Evolutionary conservation across 2,888 invertebrate genomes (phyloP).

Genomic region (Cheilosia urbana): DNA sequence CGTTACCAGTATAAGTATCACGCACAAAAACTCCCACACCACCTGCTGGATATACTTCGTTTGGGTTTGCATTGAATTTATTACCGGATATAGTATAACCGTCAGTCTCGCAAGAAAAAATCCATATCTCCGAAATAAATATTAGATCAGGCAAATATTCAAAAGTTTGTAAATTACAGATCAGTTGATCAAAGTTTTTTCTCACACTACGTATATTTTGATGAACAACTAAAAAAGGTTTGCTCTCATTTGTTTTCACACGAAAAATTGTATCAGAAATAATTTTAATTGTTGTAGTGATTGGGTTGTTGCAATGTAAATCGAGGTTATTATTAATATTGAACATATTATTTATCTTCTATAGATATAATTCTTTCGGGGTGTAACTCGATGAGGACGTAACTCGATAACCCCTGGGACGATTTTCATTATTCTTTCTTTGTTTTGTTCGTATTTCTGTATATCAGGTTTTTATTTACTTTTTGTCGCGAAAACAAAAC

Average conservation of each 20-base stretch:
- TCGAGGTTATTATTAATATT: not conserved
- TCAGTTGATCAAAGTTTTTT: conserved; percentile 8
- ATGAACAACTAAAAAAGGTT: conserved; percentile 12
- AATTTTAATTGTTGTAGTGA: not conserved
- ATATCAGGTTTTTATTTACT: too few relatives aligned
- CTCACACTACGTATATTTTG: conserved; percentile 26
- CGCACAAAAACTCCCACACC: conserved; percentile 21
- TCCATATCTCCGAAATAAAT: conserved; percentile 10
- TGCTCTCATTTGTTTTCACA: not conserved
- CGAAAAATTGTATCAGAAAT: not conserved
- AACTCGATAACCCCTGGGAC: too few relatives aligned
- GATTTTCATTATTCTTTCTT: too few relatives aligned
- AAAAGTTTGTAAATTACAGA: conserved; percentile 6
- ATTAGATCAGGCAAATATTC: conserved; percentile 14
- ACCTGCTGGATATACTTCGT: conserved; percentile 13
- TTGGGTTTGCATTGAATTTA: conserved; percentile 2
- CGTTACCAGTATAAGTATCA: not conserved
- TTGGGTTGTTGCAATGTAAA: not conserved
- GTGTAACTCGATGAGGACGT: too few relatives aligned
- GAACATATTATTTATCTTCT: not conserved
- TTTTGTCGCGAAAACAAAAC: too few relatives aligned
- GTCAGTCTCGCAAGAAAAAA: conserved; percentile 3
- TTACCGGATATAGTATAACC: conserved; percentile 1
- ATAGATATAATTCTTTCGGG: too few relatives aligned
- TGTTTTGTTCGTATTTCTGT: too few relatives aligned